Conservation (phyloP, 2,888 invertebrate species). For the Cephus pygmeus region DNA sequence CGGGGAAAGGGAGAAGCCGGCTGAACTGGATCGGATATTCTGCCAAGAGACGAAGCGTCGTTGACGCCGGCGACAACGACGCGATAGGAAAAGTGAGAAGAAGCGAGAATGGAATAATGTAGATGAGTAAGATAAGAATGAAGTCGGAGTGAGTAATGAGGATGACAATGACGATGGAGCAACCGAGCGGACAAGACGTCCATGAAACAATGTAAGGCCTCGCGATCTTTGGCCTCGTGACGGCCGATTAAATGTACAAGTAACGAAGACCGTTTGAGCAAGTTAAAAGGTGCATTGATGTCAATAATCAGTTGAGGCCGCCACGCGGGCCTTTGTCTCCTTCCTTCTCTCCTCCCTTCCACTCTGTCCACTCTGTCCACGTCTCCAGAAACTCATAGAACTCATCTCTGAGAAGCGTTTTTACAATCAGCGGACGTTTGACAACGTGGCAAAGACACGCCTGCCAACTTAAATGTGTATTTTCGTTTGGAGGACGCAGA, state of each 20-base stretch:
- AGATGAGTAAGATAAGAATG: too few species aligned
- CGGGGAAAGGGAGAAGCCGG: not conserved
- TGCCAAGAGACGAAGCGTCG: not conserved
- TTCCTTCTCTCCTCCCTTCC: too few species aligned
- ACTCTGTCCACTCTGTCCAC: not conserved
- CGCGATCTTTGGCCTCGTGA: conserved; percentile 29
- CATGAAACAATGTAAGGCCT: conserved; percentile 15
- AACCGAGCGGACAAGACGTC: not conserved
- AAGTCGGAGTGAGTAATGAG: too few species aligned
- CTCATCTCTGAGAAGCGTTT: too few species aligned
- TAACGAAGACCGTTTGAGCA: conserved; percentile 46
- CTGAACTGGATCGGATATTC: not conserved
- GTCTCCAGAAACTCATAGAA: too few species aligned
- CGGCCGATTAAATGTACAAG: conserved; percentile 40
- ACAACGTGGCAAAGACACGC: too few species aligned
- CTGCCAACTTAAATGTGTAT: too few species aligned
- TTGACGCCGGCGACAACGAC: not conserved
- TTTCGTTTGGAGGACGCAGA: too few species aligned
- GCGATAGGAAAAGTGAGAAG: too few species aligned
- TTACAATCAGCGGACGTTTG: too few species aligned
- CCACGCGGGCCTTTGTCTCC: too few species aligned
- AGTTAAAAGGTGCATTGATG: conserved; percentile 50
- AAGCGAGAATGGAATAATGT: not conserved
- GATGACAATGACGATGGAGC: not conserved
- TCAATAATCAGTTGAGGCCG: conserved; percentile 42